phyloP scores from a whole-genome alignment of 2,888 invertebrate species.

The Orthonychiurus folsomi region DNA sequence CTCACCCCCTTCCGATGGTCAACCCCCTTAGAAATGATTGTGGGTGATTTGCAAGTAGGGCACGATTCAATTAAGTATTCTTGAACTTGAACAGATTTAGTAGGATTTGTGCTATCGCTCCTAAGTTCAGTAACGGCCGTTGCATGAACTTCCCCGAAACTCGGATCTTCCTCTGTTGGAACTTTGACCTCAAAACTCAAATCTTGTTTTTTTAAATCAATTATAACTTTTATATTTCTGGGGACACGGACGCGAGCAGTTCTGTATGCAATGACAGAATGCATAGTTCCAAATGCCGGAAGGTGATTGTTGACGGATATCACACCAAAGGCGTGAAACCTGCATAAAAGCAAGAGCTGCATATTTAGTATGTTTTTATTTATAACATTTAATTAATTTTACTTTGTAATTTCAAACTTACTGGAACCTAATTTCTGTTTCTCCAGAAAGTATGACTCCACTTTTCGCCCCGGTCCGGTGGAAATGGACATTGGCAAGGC shows the following conservation, averaged over 20 bases:
- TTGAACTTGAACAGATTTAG: constrained; percentile 29
- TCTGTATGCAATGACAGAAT: constrained; percentile 32
- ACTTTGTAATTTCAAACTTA: neutral
- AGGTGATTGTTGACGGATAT: constrained; percentile 34
- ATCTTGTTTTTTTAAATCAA: constrained; percentile 33
- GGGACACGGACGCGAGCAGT: constrained; percentile 34
- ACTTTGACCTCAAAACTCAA: constrained; percentile 30
- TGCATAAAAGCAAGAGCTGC: neutral
- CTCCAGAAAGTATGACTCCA: constrained; percentile 31
- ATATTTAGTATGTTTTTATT: neutral
- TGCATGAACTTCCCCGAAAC: constrained; percentile 32
- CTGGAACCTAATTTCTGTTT: constrained; percentile 29
- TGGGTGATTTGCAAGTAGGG: constrained; percentile 28
- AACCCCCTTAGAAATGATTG: constrained; percentile 36
- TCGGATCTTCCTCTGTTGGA: constrained; percentile 36
- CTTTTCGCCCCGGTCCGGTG: constrained; percentile 32
- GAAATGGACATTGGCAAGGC: constrained; percentile 23
- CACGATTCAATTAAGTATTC: constrained; percentile 33
- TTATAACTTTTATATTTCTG: constrained; percentile 31
- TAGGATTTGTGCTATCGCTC: constrained; percentile 24
- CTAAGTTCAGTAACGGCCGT: constrained; percentile 30
- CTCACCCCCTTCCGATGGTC: constrained; percentile 28
- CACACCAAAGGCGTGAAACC: constrained; percentile 28
- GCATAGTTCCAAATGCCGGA: constrained; percentile 33
- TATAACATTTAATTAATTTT: neutral